Percentiles rank a stretch among this genome's conserved stretches.
phyloP scores from a whole-genome alignment of 2,113 vertebrate species.

The Empidonax alnorum region DNA sequence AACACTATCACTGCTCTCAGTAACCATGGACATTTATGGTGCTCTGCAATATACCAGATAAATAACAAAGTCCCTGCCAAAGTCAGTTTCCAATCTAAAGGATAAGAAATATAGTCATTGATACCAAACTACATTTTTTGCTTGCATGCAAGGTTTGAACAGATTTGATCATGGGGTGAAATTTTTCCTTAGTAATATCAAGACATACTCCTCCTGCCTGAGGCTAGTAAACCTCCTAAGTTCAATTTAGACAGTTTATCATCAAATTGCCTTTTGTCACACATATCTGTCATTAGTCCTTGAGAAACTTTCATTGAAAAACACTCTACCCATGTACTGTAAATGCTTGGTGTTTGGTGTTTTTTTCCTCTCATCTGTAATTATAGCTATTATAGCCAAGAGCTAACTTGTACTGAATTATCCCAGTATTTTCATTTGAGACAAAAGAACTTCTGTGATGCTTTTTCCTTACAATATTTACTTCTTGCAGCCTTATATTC shows the following conservation, averaged over 20 bases:
- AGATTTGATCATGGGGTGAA: not conserved
- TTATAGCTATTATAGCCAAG: not conserved
- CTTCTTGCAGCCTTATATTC: not conserved
- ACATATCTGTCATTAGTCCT: not conserved
- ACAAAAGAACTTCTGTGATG: not conserved
- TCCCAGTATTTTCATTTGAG: not conserved
- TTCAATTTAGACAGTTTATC: not conserved
- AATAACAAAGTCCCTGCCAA: not conserved
- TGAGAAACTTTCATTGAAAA: not conserved
- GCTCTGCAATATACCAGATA: not conserved
- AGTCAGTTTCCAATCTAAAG: not conserved
- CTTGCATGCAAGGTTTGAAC: not conserved
- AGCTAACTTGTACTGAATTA: not conserved
- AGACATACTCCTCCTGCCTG: not conserved
- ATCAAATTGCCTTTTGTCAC: not conserved
- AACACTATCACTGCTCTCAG: not conserved
- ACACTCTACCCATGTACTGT: not conserved
- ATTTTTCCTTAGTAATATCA: not conserved
- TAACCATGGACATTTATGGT: not conserved
- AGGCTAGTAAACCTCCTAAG: not conserved
- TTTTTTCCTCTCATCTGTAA: not conserved
- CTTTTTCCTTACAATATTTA: not conserved
- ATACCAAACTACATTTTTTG: not conserved
- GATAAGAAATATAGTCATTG: not conserved
- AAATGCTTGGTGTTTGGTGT: rapidly evolving